Conservation (phyloP, 2,113 vertebrate genomes). For the Cinclus mexicanus region DNA sequence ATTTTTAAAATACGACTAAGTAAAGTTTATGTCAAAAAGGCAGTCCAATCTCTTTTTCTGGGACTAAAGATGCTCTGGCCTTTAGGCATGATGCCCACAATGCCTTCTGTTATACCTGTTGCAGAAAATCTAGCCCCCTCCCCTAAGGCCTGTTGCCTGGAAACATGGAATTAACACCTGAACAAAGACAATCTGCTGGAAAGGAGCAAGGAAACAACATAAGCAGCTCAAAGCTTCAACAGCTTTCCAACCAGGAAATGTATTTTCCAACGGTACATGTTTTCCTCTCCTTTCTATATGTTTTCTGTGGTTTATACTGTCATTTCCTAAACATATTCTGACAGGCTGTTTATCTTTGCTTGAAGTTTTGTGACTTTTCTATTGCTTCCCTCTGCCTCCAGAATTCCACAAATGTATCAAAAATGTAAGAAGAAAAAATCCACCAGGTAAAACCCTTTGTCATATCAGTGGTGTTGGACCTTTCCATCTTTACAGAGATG, state of each 20-base stretch:
- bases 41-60: background rate
- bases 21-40: background rate
- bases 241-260: background rate
- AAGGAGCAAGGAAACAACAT: background rate
- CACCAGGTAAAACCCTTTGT: background rate
- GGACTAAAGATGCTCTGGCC: background rate
- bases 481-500: background rate
- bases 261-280: background rate
- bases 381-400: background rate
- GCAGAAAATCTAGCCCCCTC: background rate
- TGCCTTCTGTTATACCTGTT: background rate
- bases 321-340: conserved; percentile 25
- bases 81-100: background rate
- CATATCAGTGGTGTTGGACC: background rate
- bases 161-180: background rate
- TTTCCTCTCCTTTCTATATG: background rate
- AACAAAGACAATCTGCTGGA: background rate
- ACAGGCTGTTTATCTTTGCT: conserved; percentile 29
- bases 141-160: background rate
- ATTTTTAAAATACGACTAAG: background rate
- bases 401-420: conserved; percentile 6
- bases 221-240: background rate
- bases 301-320: conserved; percentile 10
- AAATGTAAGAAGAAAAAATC: background rate
- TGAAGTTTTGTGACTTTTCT: background rate